A percentile compares a stretch with the other conserved stretches of the same genome.
Evolutionary conservation across 2,888 invertebrate genomes (phyloP).

Genomic region (Andrena marginata): DNA sequence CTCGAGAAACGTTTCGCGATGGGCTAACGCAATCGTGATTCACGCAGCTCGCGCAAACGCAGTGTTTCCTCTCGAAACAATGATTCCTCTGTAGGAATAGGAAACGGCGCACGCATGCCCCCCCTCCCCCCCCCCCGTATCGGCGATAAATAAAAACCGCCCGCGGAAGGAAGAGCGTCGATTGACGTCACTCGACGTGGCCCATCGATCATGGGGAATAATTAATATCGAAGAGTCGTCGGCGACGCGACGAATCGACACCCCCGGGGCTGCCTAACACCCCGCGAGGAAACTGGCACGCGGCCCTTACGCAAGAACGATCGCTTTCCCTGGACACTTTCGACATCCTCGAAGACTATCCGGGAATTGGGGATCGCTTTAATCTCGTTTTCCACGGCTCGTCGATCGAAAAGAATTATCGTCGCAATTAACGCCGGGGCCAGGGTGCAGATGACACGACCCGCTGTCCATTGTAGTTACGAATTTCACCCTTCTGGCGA

Average conservation of each 20-base stretch:
- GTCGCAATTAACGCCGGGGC: neutral
- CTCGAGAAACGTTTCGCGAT: slow-evolving; percentile 15
- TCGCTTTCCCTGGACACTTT: neutral
- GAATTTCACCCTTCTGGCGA: neutral
- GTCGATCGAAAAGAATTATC: slow-evolving; percentile 7
- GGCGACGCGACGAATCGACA: neutral
- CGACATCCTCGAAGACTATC: neutral
- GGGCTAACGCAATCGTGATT: slow-evolving; percentile 46
- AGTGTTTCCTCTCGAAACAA: slow-evolving; percentile 40
- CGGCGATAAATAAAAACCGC: slow-evolving; percentile 21
- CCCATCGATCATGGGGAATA: slow-evolving; percentile 28
- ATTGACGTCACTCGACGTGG: neutral
- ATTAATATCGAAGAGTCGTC: slow-evolving; percentile 14
- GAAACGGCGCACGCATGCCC: neutral
- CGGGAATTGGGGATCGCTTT: neutral
- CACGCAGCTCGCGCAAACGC: slow-evolving; percentile 45
- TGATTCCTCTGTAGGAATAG: slow-evolving; percentile 37
- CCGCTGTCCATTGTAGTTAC: neutral
- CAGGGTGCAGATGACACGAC: neutral
- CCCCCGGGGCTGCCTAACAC: neutral
- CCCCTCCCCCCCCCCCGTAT: neutral
- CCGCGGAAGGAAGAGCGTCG: neutral
- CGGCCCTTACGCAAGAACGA: neutral
- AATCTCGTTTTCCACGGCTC: slow-evolving; percentile 16
- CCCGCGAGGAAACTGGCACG: neutral